Base-by-base conservation (phyloP, 2,888 invertebrate genomes). In the Andricus quercusramuli region DNA sequence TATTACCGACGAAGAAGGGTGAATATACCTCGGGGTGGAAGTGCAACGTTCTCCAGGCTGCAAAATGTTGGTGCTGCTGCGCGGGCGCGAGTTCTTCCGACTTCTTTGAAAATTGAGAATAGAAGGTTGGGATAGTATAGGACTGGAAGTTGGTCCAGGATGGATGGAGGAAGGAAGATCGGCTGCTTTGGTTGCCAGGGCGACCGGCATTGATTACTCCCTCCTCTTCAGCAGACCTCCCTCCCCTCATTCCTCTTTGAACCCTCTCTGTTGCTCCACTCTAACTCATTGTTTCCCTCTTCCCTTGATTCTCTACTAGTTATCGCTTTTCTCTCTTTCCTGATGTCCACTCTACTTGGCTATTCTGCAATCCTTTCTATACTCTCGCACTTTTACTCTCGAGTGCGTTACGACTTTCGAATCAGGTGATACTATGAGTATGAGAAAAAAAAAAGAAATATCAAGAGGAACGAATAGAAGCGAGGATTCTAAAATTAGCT, bases 171-270 rank as follows among this genome's bases (percentile, higher is more conserved):
- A 88, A 88, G 87, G 88, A 90, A 90, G 91, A 90, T 90, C 89
- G 88, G 89, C 89, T 88, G 89, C 88, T 88, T 87, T 86, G 90
- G 92, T 92, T 92, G 90, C 92, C 90, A 89, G 84, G 91, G 91
- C 90, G 89, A 92, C 92, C 90, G 88, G 90, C 92, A 92, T 92
- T 91, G 92, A 92, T 92, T 92, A 90, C 90, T 89, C 90, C 90
- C 90, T 90, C 87, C 89, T 86, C 80, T 80, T 47, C 70, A 65
- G 22, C 37, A 20, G 51, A 29, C 67, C 76, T 64, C 68, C 37
- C 37, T 83, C 83, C 67, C 83, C 78, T 79, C 81, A 81, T 80
- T 56, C 76, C 59, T 67, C 84, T 83, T 79, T 76, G 77, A 77
- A 79, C 78, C 77, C 78, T 79, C 82, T 82, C 80, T 81, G 81